phyloP scores from a whole-genome alignment of 1,140 invertebrate genomes.

The Trachymyrmex cornetzi region DNA sequence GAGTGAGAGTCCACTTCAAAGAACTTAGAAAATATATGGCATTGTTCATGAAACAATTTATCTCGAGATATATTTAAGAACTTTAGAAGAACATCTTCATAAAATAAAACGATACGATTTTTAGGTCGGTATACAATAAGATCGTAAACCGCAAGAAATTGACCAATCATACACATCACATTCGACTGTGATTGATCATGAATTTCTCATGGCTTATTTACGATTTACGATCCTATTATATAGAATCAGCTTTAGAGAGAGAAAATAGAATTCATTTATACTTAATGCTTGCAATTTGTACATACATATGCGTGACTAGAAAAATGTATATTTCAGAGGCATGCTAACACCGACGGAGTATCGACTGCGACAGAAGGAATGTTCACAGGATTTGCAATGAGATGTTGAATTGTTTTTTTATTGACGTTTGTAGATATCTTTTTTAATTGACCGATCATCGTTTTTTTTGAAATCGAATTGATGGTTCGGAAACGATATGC shows the following conservation, averaged over 20 bases:
- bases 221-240: too few relatives aligned
- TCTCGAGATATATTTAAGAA: background rate
- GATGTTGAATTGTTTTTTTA: background rate
- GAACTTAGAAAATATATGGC: background rate
- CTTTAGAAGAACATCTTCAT: conserved; percentile 22
- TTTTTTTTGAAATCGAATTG: background rate
- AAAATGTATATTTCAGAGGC: conserved; percentile 85
- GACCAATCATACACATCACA: too few relatives aligned
- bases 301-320: background rate
- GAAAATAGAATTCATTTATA: background rate
- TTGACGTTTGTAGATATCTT: conserved; percentile 14
- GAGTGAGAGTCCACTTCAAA: too few relatives aligned
- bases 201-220: too few relatives aligned
- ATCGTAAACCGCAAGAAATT: too few relatives aligned
- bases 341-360: conserved; percentile 91
- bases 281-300: background rate
- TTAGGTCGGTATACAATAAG: too few relatives aligned
- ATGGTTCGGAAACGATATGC: background rate
- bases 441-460: conserved; percentile 24
- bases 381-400: conserved; percentile 67
- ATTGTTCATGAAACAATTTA: conserved; percentile 20
- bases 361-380: conserved; percentile 87
- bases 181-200: too few relatives aligned
- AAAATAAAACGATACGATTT: background rate
- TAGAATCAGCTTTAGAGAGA: background rate